Percentiles rank a stretch among this genome's conserved stretches.
phyloP scores from a whole-genome alignment of 2,797 vertebrate species.

The Pelochelys cantorii region DNA sequence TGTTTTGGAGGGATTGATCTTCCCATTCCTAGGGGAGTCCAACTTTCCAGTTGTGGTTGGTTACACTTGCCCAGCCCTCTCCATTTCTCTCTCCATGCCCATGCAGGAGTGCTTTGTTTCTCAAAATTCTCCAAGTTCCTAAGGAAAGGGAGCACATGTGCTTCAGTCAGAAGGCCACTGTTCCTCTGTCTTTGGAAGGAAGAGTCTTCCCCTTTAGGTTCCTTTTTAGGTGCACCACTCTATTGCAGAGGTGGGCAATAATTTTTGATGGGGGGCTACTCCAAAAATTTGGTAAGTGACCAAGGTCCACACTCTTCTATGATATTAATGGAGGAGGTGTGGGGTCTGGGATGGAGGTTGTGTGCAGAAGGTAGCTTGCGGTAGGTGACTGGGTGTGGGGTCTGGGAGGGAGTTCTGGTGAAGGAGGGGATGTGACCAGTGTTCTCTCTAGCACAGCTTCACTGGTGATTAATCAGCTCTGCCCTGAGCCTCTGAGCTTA shows the following conservation, averaged over 20 bases:
- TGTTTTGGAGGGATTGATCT: background rate
- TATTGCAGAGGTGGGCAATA: background rate
- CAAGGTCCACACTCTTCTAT: no score
- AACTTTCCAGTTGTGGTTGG: background rate
- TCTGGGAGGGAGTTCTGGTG: no score
- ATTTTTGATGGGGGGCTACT: no score
- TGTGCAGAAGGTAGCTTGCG: no score
- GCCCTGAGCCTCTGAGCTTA: no score
- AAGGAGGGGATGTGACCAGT: no score
- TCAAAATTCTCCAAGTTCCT: background rate
- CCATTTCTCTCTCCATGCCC: background rate
- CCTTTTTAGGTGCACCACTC: rapidly evolving
- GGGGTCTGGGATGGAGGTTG: no score
- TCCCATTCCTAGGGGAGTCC: background rate
- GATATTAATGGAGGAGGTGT: no score
- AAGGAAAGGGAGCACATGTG: rapidly evolving
- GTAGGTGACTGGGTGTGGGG: no score
- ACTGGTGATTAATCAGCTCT: no score
- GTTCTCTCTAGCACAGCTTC: no score
- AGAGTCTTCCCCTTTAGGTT: background rate
- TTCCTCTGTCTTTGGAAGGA: background rate
- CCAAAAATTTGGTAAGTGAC: no score
- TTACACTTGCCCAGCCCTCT: background rate
- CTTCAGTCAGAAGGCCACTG: background rate
- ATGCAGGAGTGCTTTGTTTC: background rate